Conservation (phyloP, 2,113 vertebrate species). For the Dinomys branickii region DNA sequence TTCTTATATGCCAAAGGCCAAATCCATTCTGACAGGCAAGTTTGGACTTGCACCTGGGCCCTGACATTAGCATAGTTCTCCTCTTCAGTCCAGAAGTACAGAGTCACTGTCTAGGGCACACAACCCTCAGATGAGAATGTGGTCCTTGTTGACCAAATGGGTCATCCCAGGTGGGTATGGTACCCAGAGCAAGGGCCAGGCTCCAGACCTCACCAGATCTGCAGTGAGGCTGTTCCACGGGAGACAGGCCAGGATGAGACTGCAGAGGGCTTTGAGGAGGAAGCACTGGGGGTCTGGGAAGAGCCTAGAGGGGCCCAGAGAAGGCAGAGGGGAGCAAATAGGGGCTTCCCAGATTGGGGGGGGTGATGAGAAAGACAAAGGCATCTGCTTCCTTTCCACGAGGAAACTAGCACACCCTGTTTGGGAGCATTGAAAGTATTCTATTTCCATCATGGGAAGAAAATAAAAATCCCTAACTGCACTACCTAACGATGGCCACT, state of each 20-base stretch:
- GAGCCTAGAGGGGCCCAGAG: neutral
- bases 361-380: neutral
- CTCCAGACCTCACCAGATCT: neutral
- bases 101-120: neutral
- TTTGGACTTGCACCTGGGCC: neutral
- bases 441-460: neutral
- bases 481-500: neutral
- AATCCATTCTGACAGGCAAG: neutral
- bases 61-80: neutral
- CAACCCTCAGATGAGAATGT: neutral
- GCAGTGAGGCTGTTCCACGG: neutral
- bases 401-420: neutral
- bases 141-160: neutral
- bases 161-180: neutral
- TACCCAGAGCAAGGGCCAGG: neutral
- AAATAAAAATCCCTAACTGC: neutral
- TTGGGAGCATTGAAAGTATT: neutral
- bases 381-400: neutral
- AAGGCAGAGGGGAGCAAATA: neutral
- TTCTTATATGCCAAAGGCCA: neutral
- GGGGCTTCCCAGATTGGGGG: too few species aligned
- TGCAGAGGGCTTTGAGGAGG: neutral
- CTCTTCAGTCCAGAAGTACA: neutral
- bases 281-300: rapidly evolving
- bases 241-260: neutral